A percentile compares a stretch with the other conserved stretches of the same genome.
Evolutionary conservation across 2,113 vertebrate genomes (phyloP).

Genomic region (Apeltes quadracus): DNA sequence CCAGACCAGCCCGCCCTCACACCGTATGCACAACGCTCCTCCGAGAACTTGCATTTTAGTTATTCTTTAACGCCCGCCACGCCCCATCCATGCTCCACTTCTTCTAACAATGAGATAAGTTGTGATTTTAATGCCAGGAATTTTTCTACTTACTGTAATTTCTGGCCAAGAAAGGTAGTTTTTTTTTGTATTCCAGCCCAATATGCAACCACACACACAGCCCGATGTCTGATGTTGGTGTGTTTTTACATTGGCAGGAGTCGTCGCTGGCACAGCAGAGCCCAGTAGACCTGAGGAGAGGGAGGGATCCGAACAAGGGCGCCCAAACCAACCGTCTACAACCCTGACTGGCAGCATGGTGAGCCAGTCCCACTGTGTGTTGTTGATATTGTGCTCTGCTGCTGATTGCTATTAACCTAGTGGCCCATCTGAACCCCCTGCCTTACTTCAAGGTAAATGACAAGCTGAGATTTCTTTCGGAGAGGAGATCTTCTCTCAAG

Average conservation of each 20-base stretch:
- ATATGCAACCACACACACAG: slow-evolving; percentile 28
- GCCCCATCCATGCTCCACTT: neutral
- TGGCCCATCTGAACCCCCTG: neutral
- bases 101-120: neutral
- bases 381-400: slow-evolving; percentile 9
- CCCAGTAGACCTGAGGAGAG: slow-evolving; percentile 66
- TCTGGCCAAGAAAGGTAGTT: neutral
- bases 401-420: neutral
- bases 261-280: slow-evolving; percentile 62
- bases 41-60: neutral
- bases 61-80: neutral
- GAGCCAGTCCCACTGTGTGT: slow-evolving; percentile 52
- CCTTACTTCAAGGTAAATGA: neutral
- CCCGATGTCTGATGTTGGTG: slow-evolving; percentile 48
- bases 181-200: slow-evolving; percentile 29
- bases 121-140: slow-evolving; percentile 21
- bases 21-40: neutral
- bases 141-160: slow-evolving; percentile 34
- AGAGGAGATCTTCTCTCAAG: slow-evolving; percentile 30
- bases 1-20: neutral
- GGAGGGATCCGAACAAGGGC: slow-evolving; percentile 68
- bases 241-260: slow-evolving; percentile 68
- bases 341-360: slow-evolving; percentile 77
- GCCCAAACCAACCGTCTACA: slow-evolving; percentile 57
- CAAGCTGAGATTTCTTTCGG: slow-evolving; percentile 12